phyloP scores from a whole-genome alignment of 2,797 vertebrate genomes.

The Adelosebastes latens region DNA sequence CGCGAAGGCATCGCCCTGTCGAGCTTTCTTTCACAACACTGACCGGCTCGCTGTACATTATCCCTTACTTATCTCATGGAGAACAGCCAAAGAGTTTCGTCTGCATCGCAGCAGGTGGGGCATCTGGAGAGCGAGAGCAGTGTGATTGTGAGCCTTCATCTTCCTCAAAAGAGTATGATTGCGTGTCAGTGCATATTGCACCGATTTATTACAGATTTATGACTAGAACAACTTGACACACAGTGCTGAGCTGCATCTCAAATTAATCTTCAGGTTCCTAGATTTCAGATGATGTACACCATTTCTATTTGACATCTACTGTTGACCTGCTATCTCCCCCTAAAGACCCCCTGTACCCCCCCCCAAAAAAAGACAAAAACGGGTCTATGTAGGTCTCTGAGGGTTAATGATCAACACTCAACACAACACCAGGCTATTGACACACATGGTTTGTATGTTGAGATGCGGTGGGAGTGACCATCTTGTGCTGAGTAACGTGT shows the following conservation, averaged over 20 bases:
- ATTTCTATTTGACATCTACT: too few species aligned
- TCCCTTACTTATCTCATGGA: background rate
- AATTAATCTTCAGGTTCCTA: too few species aligned
- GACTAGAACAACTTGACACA: too few species aligned
- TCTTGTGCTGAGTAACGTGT: background rate
- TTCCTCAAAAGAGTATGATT: background rate
- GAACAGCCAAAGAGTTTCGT: background rate
- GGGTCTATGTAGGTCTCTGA: too few species aligned
- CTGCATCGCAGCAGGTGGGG: conserved; percentile 11
- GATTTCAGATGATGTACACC: too few species aligned
- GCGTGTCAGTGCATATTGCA: background rate
- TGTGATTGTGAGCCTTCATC: background rate
- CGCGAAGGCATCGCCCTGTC: too few species aligned
- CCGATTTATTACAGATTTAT: background rate
- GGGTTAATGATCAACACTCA: background rate
- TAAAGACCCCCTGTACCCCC: too few species aligned
- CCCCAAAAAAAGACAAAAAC: too few species aligned
- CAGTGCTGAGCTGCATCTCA: too few species aligned
- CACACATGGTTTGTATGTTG: background rate
- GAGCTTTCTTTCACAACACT: too few species aligned
- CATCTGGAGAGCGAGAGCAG: conserved; percentile 6
- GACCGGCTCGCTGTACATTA: too few species aligned
- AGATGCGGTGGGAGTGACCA: conserved; percentile 28
- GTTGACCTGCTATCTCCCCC: too few species aligned
- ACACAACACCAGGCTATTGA: conserved; percentile 11